Conservation (phyloP, 1,140 invertebrate genomes). For the Branchinecta lindahli region DNA sequence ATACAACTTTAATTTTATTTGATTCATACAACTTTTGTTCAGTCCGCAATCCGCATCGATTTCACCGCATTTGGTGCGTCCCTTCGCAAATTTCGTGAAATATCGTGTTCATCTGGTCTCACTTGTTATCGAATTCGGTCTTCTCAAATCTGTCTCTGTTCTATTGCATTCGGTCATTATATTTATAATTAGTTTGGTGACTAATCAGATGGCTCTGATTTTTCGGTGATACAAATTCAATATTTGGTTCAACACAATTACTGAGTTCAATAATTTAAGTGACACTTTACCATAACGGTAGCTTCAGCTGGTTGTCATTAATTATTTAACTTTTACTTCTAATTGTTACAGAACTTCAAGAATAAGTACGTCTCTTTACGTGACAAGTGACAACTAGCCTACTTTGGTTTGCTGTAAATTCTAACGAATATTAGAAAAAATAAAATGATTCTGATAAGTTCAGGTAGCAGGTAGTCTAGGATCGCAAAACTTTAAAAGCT, state of each 20-base stretch:
- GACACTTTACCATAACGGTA: too few species aligned
- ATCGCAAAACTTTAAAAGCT: conserved; percentile 5
- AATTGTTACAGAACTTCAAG: too few species aligned
- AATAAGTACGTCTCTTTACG: conserved; percentile 5
- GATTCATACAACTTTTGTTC: neutral
- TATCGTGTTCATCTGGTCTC: neutral
- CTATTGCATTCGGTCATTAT: conserved; percentile 1
- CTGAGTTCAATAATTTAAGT: neutral
- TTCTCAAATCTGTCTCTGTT: conserved; percentile 5
- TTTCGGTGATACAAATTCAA: conserved; percentile 9
- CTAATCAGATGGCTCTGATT: conserved; percentile 5
- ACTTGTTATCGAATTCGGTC: conserved; percentile 3
- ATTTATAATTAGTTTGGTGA: conserved; percentile 6
- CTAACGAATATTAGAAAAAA: conserved; percentile 6
- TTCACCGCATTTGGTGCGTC: conserved; percentile 4
- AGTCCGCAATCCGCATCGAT: neutral
- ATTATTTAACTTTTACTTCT: conserved; percentile 6
- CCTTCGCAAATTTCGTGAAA: conserved; percentile 8
- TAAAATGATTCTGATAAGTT: conserved; percentile 9
- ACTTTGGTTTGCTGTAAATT: neutral
- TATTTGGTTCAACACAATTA: conserved; percentile 6
- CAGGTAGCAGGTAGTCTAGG: conserved; percentile 3
- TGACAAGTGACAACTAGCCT: conserved; percentile 8
- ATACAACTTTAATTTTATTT: conserved; percentile 3
- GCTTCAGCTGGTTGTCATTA: conserved; percentile 8